Evolutionary conservation across 2,113 vertebrate genomes (phyloP).

Genomic region (Diphyllodes magnificus): DNA sequence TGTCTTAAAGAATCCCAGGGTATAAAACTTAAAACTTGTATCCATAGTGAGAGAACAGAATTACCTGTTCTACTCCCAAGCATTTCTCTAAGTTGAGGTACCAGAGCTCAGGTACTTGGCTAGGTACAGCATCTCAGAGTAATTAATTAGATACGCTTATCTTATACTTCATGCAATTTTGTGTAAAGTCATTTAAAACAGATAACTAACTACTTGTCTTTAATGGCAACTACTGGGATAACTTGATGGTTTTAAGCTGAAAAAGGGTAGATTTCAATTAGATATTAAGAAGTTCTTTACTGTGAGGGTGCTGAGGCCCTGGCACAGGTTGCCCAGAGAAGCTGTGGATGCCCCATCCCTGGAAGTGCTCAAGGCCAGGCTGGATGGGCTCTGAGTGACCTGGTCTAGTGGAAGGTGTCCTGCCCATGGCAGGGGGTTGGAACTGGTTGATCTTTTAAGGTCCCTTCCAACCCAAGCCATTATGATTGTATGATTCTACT

Average conservation of each 20-base stretch:
- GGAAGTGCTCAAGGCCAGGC: too few relatives aligned
- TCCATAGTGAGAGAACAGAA: background rate
- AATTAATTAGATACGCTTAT: background rate
- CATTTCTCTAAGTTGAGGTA: background rate
- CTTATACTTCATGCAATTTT: background rate
- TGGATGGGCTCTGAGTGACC: background rate
- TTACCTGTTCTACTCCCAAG: background rate
- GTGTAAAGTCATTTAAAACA: background rate
- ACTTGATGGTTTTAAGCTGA: background rate
- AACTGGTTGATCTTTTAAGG: background rate
- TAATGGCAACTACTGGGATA: background rate
- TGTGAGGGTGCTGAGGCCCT: background rate
- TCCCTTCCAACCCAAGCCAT: background rate
- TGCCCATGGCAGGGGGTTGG: background rate
- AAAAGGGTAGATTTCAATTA: background rate
- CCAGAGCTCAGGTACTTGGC: background rate
- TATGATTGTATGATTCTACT: background rate
- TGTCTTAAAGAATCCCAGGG: background rate
- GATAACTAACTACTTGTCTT: background rate
- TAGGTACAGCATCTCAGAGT: fast-evolving
- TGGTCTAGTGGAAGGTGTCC: background rate
- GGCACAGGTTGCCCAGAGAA: background rate
- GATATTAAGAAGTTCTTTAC: background rate
- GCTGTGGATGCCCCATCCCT: background rate
- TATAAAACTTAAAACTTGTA: background rate